Evolutionary conservation across 2,113 vertebrate genomes (phyloP).

Genomic region (Taurulus bubalis): DNA sequence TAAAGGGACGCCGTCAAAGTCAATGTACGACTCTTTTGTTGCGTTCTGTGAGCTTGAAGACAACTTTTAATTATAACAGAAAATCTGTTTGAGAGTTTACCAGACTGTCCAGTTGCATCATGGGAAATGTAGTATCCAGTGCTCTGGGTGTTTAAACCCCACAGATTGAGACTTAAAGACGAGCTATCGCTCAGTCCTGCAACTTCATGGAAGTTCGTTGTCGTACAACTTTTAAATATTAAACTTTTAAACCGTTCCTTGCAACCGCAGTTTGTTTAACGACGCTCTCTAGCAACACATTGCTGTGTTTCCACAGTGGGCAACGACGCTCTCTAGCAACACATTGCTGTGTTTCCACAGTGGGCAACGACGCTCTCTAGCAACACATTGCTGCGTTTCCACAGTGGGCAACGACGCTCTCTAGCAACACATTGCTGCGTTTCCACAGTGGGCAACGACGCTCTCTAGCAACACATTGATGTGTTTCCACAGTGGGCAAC

Average conservation of each 20-base stretch:
- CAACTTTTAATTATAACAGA: neutral
- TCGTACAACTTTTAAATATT: neutral
- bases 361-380: too few relatives aligned
- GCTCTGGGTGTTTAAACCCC: neutral
- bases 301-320: too few relatives aligned
- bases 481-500: too few relatives aligned
- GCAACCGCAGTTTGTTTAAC: too few relatives aligned
- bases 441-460: too few relatives aligned
- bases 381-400: too few relatives aligned
- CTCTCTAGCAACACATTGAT: too few relatives aligned
- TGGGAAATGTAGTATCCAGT: slow-evolving; percentile 35
- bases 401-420: too few relatives aligned
- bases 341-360: too few relatives aligned
- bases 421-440: too few relatives aligned
- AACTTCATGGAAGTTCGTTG: neutral
- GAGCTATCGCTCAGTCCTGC: neutral
- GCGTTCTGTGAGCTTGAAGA: neutral
- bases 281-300: too few relatives aligned
- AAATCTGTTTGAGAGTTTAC: neutral
- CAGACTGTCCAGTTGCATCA: neutral
- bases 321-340: too few relatives aligned
- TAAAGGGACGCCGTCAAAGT: neutral
- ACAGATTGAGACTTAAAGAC: neutral
- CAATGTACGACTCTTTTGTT: neutral
- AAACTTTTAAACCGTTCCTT: neutral